Evolutionary conservation across 2,113 vertebrate genomes (phyloP), one percentile per base, ranked within the genome.

Genomic region (Centropus bengalensis): DNA sequence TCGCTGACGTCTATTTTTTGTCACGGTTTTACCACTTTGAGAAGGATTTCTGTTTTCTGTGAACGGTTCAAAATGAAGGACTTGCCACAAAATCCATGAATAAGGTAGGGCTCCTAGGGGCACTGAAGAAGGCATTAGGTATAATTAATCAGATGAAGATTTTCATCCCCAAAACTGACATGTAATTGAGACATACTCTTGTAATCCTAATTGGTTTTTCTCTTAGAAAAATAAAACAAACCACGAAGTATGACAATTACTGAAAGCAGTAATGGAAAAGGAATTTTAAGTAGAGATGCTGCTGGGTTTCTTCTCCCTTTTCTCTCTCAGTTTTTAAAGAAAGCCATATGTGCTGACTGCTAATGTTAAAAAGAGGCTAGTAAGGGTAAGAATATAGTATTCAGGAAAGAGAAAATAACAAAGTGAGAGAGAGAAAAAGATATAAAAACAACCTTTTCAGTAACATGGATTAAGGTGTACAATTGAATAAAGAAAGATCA

Each of bases 121-220:
- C 26, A 59, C 11, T 84, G 83, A 18, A 81, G 60, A 86, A 74
- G 56, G 12, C 52, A 56, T 77, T 63, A 77, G 33, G 12, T 85
- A 10, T 8, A 51, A 42, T 92, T 82, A 89, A 60, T 75, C 49
- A 79, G 66, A 87, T 64, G 14, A 92, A 42, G 66, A 82, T 26
- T 85, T 58, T 27, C 14, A 69, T 56, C 27, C 52, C 2, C 0
- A 2, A 42, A 71, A 66, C 45, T 19, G 44, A 83, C 30, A 71
- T 21, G 69, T 86, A 84, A 94, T 69, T 91, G 69, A 82, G 69
- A 78, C 27, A 54, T 73, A 81, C 55, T 91, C 38, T 68, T 71
- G 38, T 85, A 87, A 87, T 92, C 89, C 82, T 66, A 87, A 87
- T 91, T 91, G 83, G 92, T 94, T 95, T 93, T 96, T 55, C 62